These are phyloP conservation scores for Rambutsinella grinnellia DNA, from an alignment of 2,888 invertebrate genomes.

Conservation along the genomic window DNA sequence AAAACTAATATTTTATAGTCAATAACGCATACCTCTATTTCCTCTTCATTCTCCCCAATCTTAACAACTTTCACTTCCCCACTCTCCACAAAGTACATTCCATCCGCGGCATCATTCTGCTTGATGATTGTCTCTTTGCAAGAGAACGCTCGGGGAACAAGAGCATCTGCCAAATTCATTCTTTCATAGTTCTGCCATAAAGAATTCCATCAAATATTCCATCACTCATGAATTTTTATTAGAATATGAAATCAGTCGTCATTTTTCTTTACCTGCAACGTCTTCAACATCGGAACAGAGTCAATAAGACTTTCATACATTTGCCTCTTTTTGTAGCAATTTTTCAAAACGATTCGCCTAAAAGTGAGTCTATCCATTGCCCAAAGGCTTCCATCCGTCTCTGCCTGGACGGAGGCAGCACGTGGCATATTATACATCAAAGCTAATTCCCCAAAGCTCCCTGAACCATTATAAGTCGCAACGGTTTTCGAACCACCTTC, in stretches of 20 bases:
- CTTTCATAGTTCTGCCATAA: slow-evolving; percentile 86
- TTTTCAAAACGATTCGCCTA: slow-evolving; percentile 95
- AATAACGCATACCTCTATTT: slow-evolving; percentile 68
- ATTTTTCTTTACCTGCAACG: slow-evolving; percentile 82
- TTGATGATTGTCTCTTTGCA: slow-evolving; percentile 89
- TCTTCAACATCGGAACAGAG: slow-evolving; percentile 95
- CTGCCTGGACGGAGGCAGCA: slow-evolving; percentile 92
- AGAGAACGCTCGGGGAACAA: slow-evolving; percentile 82
- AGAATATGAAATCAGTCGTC: too few relatives aligned
- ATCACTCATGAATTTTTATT: too few relatives aligned
- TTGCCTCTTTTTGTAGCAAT: slow-evolving; percentile 97
- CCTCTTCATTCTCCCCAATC: slow-evolving; percentile 83
- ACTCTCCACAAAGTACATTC: slow-evolving; percentile 98
- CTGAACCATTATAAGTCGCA: slow-evolving; percentile 93
- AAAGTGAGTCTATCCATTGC: slow-evolving; percentile 98
- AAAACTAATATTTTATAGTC: too few relatives aligned
- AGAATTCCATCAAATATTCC: not conserved
- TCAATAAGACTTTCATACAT: slow-evolving; percentile 96
- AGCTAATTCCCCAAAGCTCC: too few relatives aligned
- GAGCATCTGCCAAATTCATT: slow-evolving; percentile 97
- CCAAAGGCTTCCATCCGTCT: slow-evolving; percentile 91
- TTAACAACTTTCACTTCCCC: slow-evolving; percentile 91
- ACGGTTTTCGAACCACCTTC: too few relatives aligned
- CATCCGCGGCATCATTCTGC: slow-evolving; percentile 94
- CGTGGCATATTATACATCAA: slow-evolving; percentile 98